Conservation (phyloP, 1,140 invertebrate species). For the Kradibia gibbosae region DNA sequence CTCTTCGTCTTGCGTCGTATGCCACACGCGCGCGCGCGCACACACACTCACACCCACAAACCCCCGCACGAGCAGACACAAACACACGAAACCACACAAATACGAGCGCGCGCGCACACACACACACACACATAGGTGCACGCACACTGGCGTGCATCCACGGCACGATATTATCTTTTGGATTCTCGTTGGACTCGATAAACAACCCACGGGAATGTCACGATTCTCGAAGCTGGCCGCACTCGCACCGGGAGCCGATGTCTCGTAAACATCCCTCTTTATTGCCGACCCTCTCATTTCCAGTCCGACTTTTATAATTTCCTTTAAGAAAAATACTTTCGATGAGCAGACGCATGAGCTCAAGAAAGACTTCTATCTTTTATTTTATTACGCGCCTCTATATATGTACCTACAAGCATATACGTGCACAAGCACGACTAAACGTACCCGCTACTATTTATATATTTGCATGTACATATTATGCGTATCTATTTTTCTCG, state of each 20-base stretch:
- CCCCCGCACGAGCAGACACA: neutral
- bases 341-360: slow-evolving; percentile 24
- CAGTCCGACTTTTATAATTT: slow-evolving; percentile 66
- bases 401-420: neutral
- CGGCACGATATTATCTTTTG: slow-evolving; percentile 63
- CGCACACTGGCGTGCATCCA: neutral
- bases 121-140: neutral
- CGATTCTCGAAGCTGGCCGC: slow-evolving; percentile 45
- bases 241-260: slow-evolving; percentile 60
- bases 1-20: slow-evolving; percentile 57
- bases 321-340: slow-evolving; percentile 61
- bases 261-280: slow-evolving; percentile 69
- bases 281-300: slow-evolving; percentile 64
- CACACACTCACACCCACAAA: neutral
- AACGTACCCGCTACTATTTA: neutral
- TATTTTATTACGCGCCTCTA: slow-evolving; percentile 44
- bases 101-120: no score
- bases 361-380: slow-evolving; percentile 43
- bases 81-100: neutral
- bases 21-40: neutral
- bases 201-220: slow-evolving; percentile 61
- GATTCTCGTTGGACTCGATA: slow-evolving; percentile 68
- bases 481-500: slow-evolving; percentile 34
- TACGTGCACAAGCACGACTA: neutral
- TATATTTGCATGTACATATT: no score